These are phyloP conservation scores for Drosophila rellima DNA, from an alignment of 2,888 invertebrate species.

Conservation along the genomic window DNA sequence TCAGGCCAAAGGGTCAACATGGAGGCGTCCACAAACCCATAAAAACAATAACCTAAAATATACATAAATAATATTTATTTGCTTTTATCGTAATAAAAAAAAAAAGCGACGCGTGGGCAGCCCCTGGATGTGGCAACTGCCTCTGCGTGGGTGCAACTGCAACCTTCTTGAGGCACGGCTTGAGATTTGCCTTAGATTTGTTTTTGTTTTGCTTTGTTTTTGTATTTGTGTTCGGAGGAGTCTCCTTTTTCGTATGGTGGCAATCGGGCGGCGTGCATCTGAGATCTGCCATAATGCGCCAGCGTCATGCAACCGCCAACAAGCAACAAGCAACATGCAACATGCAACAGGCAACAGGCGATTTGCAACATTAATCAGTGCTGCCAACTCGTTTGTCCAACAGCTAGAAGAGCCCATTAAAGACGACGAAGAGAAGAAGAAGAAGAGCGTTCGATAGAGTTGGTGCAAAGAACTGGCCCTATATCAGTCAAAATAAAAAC, in stretches of 20 bases:
- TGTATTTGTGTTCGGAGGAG: conserved; percentile 9
- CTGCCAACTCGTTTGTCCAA: conserved; percentile 32
- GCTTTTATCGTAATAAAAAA: conserved; percentile 39
- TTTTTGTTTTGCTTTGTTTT: background rate
- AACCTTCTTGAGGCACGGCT: background rate
- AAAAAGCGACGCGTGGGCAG: conserved; percentile 32
- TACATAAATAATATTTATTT: conserved; percentile 70
- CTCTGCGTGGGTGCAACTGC: conserved; percentile 42
- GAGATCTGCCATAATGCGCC: conserved; percentile 66
- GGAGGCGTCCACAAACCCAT: conserved; percentile 31
- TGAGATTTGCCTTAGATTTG: conserved; percentile 1
- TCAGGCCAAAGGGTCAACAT: conserved; percentile 23
- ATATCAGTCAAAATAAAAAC: background rate
- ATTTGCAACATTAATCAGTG: conserved; percentile 55
- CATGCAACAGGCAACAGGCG: conserved; percentile 44
- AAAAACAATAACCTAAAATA: conserved; percentile 50
- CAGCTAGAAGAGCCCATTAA: conserved; percentile 4
- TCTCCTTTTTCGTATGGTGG: conserved; percentile 23
- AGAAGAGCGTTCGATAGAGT: background rate
- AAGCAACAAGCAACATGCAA: too few species aligned
- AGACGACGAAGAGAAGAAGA: background rate
- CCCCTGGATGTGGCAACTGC: conserved; percentile 7
- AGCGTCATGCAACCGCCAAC: conserved; percentile 53
- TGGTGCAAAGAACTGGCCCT: background rate
- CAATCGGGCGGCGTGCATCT: conserved; percentile 76